phyloP scores from a whole-genome alignment of 2,113 vertebrate species.

The Pavo muticus region DNA sequence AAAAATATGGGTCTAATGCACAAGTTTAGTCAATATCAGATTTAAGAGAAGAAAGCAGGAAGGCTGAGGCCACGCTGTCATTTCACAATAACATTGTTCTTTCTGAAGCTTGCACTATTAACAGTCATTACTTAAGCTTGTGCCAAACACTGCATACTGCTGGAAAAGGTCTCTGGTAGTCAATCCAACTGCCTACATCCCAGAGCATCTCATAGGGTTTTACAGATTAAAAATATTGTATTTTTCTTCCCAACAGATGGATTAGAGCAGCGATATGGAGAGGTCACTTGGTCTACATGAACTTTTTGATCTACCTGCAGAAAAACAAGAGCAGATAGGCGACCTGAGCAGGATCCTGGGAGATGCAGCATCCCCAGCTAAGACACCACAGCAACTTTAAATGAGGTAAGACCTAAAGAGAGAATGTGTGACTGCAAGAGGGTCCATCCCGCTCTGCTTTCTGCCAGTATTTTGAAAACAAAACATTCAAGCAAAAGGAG shows the following conservation, averaged over 20 bases:
- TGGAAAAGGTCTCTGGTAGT: neutral
- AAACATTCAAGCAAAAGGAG: neutral
- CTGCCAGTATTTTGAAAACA: neutral
- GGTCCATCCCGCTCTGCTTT: neutral
- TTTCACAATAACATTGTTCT: neutral
- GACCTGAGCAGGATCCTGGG: no score
- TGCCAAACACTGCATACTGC: neutral
- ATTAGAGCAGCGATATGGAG: neutral
- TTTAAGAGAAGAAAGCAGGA: neutral
- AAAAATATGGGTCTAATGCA: neutral
- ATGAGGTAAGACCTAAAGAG: neutral
- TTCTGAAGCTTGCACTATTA: neutral
- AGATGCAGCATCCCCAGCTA: neutral
- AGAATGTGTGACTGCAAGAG: accelerated
- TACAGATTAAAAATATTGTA: neutral
- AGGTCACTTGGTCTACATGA: neutral
- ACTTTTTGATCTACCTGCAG: neutral
- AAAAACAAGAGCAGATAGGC: neutral
- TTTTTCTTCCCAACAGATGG: neutral
- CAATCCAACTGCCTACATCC: neutral
- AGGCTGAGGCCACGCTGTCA: neutral
- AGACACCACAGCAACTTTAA: neutral
- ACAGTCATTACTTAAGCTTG: neutral
- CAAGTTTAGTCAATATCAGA: neutral
- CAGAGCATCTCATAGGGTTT: neutral